Evolutionary conservation across 2,797 vertebrate species (phyloP).

Genomic region (Scomberomorus guttatus): DNA sequence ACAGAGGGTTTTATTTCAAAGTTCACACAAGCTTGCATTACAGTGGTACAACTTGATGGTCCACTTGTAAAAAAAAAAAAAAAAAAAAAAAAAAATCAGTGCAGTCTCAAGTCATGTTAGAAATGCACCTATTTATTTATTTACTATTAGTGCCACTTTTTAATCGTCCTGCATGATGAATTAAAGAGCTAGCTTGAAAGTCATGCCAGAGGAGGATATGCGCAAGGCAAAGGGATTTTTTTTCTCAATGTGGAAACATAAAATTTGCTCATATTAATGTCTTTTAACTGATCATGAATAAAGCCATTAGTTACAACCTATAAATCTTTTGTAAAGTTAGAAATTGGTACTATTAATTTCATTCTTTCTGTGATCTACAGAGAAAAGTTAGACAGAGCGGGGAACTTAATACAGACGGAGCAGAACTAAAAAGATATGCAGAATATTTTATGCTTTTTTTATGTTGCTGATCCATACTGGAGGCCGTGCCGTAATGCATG

Average conservation of each 20-base stretch:
- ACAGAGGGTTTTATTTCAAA: constrained; percentile 29
- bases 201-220: not conserved
- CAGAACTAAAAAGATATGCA: not conserved
- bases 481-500: not conserved
- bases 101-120: not conserved
- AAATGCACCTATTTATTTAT: not conserved
- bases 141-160: not conserved
- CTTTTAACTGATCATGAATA: not conserved
- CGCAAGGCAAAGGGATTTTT: not conserved
- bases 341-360: too few species aligned
- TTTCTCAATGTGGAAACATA: not conserved
- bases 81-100: constrained; percentile 20
- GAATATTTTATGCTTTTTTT: not conserved
- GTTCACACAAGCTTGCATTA: constrained; percentile 27
- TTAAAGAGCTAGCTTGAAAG: not conserved
- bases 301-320: not conserved
- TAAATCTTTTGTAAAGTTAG: not conserved
- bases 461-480: constrained; percentile 8
- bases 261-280: not conserved
- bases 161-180: not conserved
- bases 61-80: constrained; percentile 22
- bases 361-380: too few species aligned
- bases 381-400: not conserved
- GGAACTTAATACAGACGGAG: not conserved
- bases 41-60: not conserved